Evolutionary conservation across 2,888 invertebrate species (phyloP).

Genomic region (Tinea semifulvella): DNA sequence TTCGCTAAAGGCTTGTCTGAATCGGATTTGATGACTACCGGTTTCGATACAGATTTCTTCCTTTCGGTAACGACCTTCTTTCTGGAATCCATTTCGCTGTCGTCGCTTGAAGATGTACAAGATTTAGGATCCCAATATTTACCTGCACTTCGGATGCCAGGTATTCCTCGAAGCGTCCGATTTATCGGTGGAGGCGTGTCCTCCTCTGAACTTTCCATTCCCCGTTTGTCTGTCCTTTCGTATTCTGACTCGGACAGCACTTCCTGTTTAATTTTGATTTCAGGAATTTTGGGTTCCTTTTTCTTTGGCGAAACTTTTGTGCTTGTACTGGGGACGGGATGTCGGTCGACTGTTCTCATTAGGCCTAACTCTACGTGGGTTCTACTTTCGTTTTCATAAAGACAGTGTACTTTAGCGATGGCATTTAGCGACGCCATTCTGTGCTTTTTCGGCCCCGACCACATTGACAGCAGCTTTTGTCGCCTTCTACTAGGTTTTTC

Average conservation of each 20-base stretch:
- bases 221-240: conserved; percentile 49
- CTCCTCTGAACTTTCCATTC: conserved; percentile 63
- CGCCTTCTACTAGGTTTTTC: conserved; percentile 59
- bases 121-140: conserved; percentile 88
- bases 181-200: conserved; percentile 45
- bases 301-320: conserved; percentile 57
- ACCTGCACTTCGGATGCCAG: conserved; percentile 78
- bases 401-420: conserved; percentile 87
- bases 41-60: conserved; percentile 40
- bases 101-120: conserved; percentile 69
- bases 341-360: conserved; percentile 50
- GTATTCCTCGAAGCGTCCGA: conserved; percentile 74
- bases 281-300: conserved; percentile 39
- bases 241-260: conserved; percentile 59
- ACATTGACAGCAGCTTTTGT: conserved; percentile 72
- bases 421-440: conserved; percentile 91
- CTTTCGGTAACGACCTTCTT: conserved; percentile 38
- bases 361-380: conserved; percentile 72
- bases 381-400: conserved; percentile 88
- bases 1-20: conserved; percentile 57
- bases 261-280: conserved; percentile 42
- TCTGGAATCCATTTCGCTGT: conserved; percentile 55
- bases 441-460: conserved; percentile 82
- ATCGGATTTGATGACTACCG: conserved; percentile 50
- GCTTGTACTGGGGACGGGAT: conserved; percentile 58